Conservation (phyloP, 2,888 invertebrate genomes). For the Tricholauxania praeusta region DNA sequence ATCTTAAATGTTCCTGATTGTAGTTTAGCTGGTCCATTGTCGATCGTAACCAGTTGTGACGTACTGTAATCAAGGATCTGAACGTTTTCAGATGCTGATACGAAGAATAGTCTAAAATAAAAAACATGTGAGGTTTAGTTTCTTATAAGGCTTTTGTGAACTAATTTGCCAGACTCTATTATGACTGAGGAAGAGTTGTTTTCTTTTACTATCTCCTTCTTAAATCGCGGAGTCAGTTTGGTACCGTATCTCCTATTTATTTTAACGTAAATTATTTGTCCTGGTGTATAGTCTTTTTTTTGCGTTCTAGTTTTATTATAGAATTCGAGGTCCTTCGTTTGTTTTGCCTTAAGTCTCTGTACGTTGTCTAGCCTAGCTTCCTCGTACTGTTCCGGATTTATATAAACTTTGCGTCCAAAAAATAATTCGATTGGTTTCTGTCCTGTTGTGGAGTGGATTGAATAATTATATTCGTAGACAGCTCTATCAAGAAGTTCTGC, state of each 20-base stretch:
- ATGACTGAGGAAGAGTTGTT: background rate
- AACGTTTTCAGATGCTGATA: background rate
- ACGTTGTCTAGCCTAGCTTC: background rate
- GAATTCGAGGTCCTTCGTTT: background rate
- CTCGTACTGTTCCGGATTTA: background rate
- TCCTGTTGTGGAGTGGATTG: slow-evolving; percentile 37
- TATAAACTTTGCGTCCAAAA: slow-evolving; percentile 36
- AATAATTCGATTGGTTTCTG: slow-evolving; percentile 38
- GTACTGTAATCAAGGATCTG: too few species aligned
- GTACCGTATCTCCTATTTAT: too few species aligned
- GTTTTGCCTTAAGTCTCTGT: background rate
- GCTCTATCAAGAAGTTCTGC: slow-evolving; percentile 36
- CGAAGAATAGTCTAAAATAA: background rate
- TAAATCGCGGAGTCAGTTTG: background rate
- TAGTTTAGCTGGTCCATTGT: background rate
- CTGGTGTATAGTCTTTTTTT: too few species aligned
- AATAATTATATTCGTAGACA: slow-evolving; percentile 39
- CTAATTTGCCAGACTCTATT: background rate
- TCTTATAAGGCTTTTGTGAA: background rate
- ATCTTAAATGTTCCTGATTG: background rate
- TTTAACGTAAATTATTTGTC: too few species aligned
- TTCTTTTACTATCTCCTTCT: slow-evolving; percentile 1
- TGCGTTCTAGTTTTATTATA: background rate
- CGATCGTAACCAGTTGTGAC: too few species aligned
- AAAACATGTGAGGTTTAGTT: background rate